These are phyloP conservation scores for Crocodylus rhombifer DNA, from an alignment of 2,797 vertebrate species.

Conservation along the genomic window DNA sequence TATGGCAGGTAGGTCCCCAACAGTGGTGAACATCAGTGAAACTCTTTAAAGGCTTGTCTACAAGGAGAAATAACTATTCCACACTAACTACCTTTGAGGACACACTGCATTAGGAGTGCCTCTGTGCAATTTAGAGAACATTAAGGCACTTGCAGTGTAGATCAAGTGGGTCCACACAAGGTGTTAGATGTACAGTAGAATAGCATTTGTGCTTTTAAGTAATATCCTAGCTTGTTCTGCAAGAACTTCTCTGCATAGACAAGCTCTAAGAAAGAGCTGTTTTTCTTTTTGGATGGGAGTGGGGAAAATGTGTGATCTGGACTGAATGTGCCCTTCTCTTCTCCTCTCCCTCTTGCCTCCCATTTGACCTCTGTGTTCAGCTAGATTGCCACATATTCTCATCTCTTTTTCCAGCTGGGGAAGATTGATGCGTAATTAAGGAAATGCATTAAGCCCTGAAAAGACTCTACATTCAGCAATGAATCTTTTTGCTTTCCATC, in stretches of 20 bases:
- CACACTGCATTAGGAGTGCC: slow-evolving; percentile 30
- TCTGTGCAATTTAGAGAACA: slow-evolving; percentile 66
- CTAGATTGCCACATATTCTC: slow-evolving; percentile 44
- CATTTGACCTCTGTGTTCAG: slow-evolving; percentile 67
- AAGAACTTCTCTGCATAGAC: slow-evolving; percentile 47
- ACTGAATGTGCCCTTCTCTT: slow-evolving; percentile 49
- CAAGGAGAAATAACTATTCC: slow-evolving; percentile 41
- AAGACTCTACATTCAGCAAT: slow-evolving; percentile 47
- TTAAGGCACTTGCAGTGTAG: slow-evolving; percentile 43
- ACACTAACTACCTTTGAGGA: slow-evolving; percentile 57
- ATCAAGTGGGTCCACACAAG: slow-evolving; percentile 1
- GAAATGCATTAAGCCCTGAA: slow-evolving; percentile 56
- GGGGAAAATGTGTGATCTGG: slow-evolving; percentile 38
- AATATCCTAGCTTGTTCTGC: slow-evolving; percentile 54
- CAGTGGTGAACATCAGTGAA: slow-evolving; percentile 22
- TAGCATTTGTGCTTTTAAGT: slow-evolving; percentile 10
- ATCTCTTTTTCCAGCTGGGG: slow-evolving; percentile 42
- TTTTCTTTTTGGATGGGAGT: slow-evolving; percentile 11
- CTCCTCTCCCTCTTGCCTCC: slow-evolving; percentile 51
- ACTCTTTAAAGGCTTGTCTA: slow-evolving; percentile 49
- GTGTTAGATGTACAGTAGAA: slow-evolving; percentile 46
- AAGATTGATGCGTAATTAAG: slow-evolving; percentile 77
- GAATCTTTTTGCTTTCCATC: slow-evolving; percentile 40
- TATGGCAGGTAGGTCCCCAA: slow-evolving; percentile 14
- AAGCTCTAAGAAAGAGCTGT: slow-evolving; percentile 46